Evolutionary conservation across 2,797 vertebrate genomes (phyloP).

Genomic region (Holocentrus rufus): DNA sequence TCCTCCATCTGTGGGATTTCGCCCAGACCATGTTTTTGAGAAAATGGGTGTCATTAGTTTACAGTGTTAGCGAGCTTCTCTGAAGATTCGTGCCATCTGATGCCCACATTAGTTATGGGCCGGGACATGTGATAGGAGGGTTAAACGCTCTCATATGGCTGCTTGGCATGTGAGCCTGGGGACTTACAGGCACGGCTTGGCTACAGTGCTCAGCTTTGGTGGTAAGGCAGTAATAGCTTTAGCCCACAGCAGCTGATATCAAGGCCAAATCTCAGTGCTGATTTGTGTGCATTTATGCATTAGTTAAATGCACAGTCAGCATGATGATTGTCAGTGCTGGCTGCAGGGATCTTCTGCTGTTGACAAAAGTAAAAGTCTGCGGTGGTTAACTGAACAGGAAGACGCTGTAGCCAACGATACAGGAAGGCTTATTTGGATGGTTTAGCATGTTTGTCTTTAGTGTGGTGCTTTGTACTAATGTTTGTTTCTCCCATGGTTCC

Average conservation of each 20-base stretch:
- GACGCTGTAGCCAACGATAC: constrained; percentile 18
- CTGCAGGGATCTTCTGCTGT: background rate
- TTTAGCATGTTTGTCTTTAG: constrained; percentile 30
- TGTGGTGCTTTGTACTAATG: constrained; percentile 57
- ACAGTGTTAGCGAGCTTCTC: constrained; percentile 35
- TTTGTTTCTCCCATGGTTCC: constrained; percentile 63
- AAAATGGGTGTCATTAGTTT: constrained; percentile 49
- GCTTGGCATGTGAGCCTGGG: constrained; percentile 51
- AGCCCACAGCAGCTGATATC: constrained; percentile 39
- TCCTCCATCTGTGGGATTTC: constrained; percentile 31
- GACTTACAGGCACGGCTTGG: constrained; percentile 52
- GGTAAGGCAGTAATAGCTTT: constrained; percentile 55
- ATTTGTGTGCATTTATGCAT: constrained; percentile 63
- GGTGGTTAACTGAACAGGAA: background rate
- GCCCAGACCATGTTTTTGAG: constrained; percentile 40
- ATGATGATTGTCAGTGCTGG: constrained; percentile 24
- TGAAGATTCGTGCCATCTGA: constrained; percentile 56
- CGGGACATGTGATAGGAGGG: constrained; percentile 55
- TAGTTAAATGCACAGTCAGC: constrained; percentile 45
- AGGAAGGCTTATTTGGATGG: constrained; percentile 41
- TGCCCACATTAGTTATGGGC: constrained; percentile 57
- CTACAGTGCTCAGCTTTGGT: constrained; percentile 48
- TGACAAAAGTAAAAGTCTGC: background rate
- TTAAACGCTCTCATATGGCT: constrained; percentile 68
- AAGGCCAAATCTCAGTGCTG: constrained; percentile 54